phyloP scores from a whole-genome alignment of 2,113 vertebrate species.

The Lepidiolamprologus cunningtoni region DNA sequence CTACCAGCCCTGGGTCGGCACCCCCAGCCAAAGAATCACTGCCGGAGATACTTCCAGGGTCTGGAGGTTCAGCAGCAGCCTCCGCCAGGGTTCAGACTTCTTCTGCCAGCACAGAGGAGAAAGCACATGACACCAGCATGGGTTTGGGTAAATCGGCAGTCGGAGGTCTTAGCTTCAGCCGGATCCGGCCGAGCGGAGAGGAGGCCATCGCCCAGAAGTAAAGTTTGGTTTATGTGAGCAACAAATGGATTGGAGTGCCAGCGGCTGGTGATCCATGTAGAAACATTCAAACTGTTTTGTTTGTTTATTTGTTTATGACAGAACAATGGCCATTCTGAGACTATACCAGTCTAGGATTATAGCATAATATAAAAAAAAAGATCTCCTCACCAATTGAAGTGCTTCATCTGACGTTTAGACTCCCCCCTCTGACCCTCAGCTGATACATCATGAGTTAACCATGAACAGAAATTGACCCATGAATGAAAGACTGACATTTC shows the following conservation, averaged over 20 bases:
- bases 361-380: background rate
- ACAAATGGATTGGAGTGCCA: background rate
- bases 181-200: conserved; percentile 84
- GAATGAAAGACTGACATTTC: background rate
- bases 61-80: conserved; percentile 50
- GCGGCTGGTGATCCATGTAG: background rate
- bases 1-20: conserved; percentile 63
- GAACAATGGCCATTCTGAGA: background rate
- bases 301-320: background rate
- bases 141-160: conserved; percentile 63
- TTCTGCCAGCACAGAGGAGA: conserved; percentile 55
- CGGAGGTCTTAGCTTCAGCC: conserved; percentile 66
- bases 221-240: conserved; percentile 27
- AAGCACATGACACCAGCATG: conserved; percentile 71
- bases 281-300: background rate
- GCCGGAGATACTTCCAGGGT: conserved; percentile 44
- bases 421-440: background rate
- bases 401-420: background rate
- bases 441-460: background rate
- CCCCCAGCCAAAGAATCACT: conserved; percentile 40
- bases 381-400: background rate
- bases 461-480: background rate
- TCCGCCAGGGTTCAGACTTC: conserved; percentile 46
- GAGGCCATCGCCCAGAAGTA: conserved; percentile 82
- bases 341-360: background rate